Evolutionary conservation across 2,797 vertebrate genomes (phyloP), one percentile per base, ranked within the genome.

Genomic region (Peromyscus aztecus): DNA sequence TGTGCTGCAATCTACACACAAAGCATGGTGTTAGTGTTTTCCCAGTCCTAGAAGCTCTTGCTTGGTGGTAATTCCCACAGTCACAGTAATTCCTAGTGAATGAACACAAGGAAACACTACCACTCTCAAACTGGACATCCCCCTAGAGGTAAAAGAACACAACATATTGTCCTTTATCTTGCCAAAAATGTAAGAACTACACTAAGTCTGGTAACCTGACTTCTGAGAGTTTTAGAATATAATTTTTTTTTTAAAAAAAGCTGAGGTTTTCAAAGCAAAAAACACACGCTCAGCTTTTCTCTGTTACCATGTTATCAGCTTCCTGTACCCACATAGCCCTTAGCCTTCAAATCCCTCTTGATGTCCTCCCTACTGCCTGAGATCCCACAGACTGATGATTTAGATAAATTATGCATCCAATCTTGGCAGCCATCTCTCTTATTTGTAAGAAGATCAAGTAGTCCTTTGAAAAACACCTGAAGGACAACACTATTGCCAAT

Each of bases 271-370:
- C 94, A 97, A 96, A 97, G n/a, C 61, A 96, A 98, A 78, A 98
- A 98, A 96, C 89, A 40, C 96, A 52, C 96, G 93, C 78, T 98
- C 96, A 98, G 97, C 98, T 97, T 67, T 98, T 97, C 77, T 96
- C 77, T 90, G 78, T 73, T 40, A 63, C 40, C 5, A 24, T 63
- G 46, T 81, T 37, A 75, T 89, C 86, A 95, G 90, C 34, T 37
- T 95, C 11, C 59, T 63, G 29, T 24, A 67, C 97, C 97, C 97
- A 81, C 90, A 98, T 94, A 75, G 13, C 97, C 97, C 97, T 76
- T 92, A 97, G 94, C 76, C 57, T 17, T 94, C 63, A 77, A 69
- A 43, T 87, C 97, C 43, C 78, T 95, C 91, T 29, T 78, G 43
- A 94, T 91, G 91, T 92, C 85, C 76, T 93, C 46, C n/a, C 91